Percentiles rank a stretch among this genome's conserved stretches.
phyloP scores from a whole-genome alignment of 2,888 invertebrate species.

The Trissonchulus latispiculum region DNA sequence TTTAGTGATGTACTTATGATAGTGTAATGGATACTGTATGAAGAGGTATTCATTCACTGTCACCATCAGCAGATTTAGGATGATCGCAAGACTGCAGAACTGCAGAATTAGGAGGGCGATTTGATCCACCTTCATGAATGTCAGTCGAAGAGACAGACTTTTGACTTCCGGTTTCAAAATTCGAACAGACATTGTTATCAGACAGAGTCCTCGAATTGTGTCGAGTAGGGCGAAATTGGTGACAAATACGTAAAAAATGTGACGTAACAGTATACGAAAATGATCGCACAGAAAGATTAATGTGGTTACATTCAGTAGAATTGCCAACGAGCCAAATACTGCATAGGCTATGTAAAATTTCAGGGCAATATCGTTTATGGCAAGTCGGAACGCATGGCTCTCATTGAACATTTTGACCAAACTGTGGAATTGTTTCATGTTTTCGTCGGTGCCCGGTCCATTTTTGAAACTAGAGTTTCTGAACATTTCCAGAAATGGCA shows the following conservation, averaged over 20 bases:
- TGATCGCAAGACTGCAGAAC: slow-evolving; percentile 33
- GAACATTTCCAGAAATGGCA: background rate
- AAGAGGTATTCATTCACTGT: slow-evolving; percentile 35
- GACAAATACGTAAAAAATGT: slow-evolving; percentile 35
- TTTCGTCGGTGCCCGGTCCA: background rate
- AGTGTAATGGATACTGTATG: slow-evolving; percentile 33
- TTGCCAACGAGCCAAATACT: background rate
- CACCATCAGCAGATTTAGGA: slow-evolving; percentile 34
- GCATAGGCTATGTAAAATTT: background rate
- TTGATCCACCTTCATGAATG: slow-evolving; percentile 29
- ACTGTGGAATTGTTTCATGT: background rate
- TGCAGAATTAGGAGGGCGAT: slow-evolving; percentile 26
- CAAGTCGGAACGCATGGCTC: background rate
- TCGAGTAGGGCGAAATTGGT: slow-evolving; percentile 34
- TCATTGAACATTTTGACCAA: background rate
- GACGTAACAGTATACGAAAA: background rate
- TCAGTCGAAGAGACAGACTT: background rate
- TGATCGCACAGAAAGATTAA: background rate
- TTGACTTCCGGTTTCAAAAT: background rate
- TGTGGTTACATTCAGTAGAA: background rate
- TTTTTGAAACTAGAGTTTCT: background rate
- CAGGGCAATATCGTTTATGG: background rate
- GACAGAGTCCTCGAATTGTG: slow-evolving; percentile 30
- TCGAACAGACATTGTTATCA: slow-evolving; percentile 4
- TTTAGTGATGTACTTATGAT: slow-evolving; percentile 30